Percentiles rank a stretch among this genome's conserved stretches.
phyloP scores from a whole-genome alignment of 2,113 vertebrate genomes.

The Heterotis niloticus region DNA sequence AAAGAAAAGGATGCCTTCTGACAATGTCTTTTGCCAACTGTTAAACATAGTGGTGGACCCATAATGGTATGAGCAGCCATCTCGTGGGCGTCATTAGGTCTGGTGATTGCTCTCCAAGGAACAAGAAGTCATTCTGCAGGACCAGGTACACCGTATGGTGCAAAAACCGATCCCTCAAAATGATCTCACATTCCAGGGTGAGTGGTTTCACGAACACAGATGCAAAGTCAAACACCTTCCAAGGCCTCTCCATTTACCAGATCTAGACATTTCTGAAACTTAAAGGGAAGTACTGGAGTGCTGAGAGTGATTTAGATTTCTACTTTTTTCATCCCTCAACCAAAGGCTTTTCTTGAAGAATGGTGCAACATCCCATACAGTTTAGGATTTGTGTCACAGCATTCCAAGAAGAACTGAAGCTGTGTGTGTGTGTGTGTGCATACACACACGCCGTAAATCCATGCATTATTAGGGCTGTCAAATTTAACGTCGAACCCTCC shows the following conservation, averaged over 20 bases:
- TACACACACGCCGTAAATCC: too few relatives aligned
- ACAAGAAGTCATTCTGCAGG: not conserved
- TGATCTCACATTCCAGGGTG: not conserved
- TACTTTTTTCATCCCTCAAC: not conserved
- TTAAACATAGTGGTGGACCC: not conserved
- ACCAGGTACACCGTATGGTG: not conserved
- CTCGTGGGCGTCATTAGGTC: not conserved
- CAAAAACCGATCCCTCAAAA: not conserved
- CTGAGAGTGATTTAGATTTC: not conserved
- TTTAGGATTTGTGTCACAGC: not conserved
- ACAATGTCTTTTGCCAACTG: not conserved
- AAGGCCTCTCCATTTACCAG: not conserved
- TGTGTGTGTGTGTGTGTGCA: not conserved
- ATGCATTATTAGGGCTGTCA: too few relatives aligned
- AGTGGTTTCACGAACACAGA: not conserved
- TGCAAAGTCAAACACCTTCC: not conserved
- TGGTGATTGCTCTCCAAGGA: not conserved
- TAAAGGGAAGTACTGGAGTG: not conserved
- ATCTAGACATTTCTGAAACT: not conserved
- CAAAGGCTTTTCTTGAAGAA: not conserved
- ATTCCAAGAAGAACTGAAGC: not conserved
- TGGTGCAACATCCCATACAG: not conserved
- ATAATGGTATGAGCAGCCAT: not conserved
- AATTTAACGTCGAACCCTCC: too few relatives aligned
- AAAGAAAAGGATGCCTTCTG: not conserved